These are phyloP conservation scores for Poeciliopsis infans DNA, from an alignment of 2,797 vertebrate genomes.

Conservation along the genomic window DNA sequence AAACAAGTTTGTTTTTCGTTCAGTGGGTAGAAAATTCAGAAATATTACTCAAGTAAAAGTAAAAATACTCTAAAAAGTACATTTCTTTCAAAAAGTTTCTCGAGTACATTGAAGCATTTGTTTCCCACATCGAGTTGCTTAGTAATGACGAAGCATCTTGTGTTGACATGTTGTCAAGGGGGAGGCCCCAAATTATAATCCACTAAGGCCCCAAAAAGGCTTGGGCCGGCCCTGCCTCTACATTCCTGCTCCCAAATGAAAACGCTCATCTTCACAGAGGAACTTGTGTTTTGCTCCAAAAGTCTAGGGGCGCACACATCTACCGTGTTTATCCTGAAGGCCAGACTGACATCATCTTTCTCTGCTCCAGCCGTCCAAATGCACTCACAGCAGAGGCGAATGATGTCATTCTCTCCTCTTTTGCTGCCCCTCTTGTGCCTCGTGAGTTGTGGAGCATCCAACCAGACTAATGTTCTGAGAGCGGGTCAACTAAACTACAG, in stretches of 20 bases:
- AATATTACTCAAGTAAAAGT: too few relatives aligned
- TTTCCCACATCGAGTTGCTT: too few relatives aligned
- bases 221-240: slow-evolving; percentile 4
- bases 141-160: too few relatives aligned
- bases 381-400: slow-evolving; percentile 54
- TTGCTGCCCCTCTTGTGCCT: slow-evolving; percentile 28
- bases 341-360: slow-evolving; percentile 62
- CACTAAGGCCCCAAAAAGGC: too few relatives aligned
- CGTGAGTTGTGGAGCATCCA: slow-evolving; percentile 70
- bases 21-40: too few relatives aligned
- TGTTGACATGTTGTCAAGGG: too few relatives aligned
- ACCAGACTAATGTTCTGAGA: slow-evolving; percentile 72
- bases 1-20: too few relatives aligned
- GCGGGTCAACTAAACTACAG: slow-evolving; percentile 74
- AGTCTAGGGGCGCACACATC: slow-evolving; percentile 15
- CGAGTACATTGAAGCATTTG: too few relatives aligned
- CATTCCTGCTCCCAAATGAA: slow-evolving; percentile 1
- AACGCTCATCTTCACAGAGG: slow-evolving; percentile 5
- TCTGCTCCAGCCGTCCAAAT: slow-evolving; percentile 46
- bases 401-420: slow-evolving; percentile 69
- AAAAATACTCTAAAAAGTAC: too few relatives aligned
- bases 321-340: slow-evolving; percentile 35
- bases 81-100: too few relatives aligned
- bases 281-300: slow-evolving; percentile 35
- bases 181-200: too few relatives aligned